Evolutionary conservation across 2,797 vertebrate genomes (phyloP).

Genomic region (Oceanodroma leucorhoa): DNA sequence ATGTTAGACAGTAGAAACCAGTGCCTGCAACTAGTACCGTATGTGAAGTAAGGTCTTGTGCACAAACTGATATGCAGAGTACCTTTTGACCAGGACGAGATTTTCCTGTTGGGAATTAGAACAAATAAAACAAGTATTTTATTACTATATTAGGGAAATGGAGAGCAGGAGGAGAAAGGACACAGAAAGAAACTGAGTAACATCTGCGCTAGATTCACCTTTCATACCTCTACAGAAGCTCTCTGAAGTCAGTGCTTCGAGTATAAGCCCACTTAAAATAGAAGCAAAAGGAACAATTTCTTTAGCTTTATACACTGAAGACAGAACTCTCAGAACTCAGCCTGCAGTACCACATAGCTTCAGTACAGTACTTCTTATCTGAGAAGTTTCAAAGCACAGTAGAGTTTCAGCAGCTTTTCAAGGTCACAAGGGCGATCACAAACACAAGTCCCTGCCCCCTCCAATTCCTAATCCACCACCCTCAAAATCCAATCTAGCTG

Average conservation of each 20-base stretch:
- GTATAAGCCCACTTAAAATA: neutral
- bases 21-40: neutral
- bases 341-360: neutral
- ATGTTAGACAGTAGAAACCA: neutral
- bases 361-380: neutral
- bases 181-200: neutral
- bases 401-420: constrained; percentile 18
- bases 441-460: neutral
- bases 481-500: neutral
- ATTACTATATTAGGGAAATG: neutral
- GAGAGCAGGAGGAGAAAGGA: neutral
- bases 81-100: neutral
- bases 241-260: neutral
- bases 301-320: neutral
- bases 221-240: neutral
- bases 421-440: neutral
- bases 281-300: neutral
- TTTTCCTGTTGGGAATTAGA: neutral
- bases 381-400: neutral
- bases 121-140: neutral
- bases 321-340: neutral
- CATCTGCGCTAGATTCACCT: neutral
- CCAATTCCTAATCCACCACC: neutral
- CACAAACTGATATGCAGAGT: neutral
- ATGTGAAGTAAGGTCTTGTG: neutral